These are phyloP conservation scores for Amphipyra berbera DNA, from an alignment of 2,888 invertebrate species.

Conservation along the genomic window DNA sequence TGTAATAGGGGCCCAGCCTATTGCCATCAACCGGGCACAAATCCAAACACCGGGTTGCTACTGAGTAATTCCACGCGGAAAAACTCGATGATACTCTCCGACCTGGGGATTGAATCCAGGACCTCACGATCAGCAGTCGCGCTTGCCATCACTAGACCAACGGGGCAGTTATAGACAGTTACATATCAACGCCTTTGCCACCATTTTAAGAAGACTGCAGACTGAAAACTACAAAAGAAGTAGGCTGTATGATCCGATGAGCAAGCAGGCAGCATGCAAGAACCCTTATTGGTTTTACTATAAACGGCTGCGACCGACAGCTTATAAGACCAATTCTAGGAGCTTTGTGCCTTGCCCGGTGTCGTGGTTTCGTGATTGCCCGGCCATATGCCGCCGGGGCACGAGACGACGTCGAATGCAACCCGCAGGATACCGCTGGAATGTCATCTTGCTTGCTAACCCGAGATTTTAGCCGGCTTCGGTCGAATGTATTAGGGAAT, in stretches of 20 bases:
- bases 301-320: conserved; percentile 3
- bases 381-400: conserved; percentile 29
- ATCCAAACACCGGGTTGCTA: no score
- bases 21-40: no score
- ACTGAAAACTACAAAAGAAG: neutral
- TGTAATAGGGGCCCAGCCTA: no score
- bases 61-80: no score
- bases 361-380: conserved; percentile 29
- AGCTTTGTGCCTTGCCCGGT: neutral
- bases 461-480: neutral
- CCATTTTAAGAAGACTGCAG: no score
- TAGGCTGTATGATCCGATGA: neutral
- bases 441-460: neutral
- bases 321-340: conserved; percentile 5
- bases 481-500: conserved; percentile 3
- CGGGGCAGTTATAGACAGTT: no score
- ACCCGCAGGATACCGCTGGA: conserved; percentile 6
- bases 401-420: neutral
- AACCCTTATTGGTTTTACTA: neutral
- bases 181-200: no score
- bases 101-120: no score
- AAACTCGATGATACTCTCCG: no score
- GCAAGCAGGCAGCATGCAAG: neutral
- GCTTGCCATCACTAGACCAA: no score
- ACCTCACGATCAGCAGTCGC: no score